Evolutionary conservation across 2,113 vertebrate genomes (phyloP).

Genomic region (Plotosus lineatus): DNA sequence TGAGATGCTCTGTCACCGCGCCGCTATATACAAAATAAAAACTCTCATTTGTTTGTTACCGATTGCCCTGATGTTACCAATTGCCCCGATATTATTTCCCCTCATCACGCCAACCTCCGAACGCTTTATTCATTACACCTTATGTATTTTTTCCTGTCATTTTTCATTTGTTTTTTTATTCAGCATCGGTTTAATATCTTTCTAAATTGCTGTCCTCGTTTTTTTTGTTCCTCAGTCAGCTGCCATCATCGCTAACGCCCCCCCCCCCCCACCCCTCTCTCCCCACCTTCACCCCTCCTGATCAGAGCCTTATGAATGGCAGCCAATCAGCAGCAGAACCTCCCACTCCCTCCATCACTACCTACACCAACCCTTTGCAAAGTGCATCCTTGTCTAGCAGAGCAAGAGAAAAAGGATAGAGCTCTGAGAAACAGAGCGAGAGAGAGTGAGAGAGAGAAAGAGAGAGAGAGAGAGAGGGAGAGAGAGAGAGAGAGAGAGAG

Average conservation of each 20-base stretch:
- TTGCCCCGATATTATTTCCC: neutral
- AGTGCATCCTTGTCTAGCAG: slow-evolving; percentile 57
- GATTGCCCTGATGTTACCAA: no score
- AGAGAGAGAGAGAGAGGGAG: slow-evolving; percentile 19
- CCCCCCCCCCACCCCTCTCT: neutral
- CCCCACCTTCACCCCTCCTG: slow-evolving; percentile 4
- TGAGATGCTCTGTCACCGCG: no score
- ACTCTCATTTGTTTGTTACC: no score
- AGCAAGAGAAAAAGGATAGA: slow-evolving; percentile 48
- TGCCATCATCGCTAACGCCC: slow-evolving; percentile 35
- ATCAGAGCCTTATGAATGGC: slow-evolving; percentile 56
- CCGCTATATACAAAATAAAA: no score
- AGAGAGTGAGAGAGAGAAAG: slow-evolving; percentile 12
- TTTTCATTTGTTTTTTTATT: neutral
- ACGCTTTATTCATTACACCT: neutral
- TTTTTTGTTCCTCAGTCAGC: slow-evolving; percentile 43
- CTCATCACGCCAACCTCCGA: neutral
- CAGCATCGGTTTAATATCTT: neutral
- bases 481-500: slow-evolving; percentile 27
- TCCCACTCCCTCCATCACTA: neutral
- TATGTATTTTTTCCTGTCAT: neutral
- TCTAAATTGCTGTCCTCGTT: slow-evolving; percentile 37
- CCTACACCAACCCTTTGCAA: slow-evolving; percentile 41
- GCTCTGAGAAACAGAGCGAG: slow-evolving; percentile 7
- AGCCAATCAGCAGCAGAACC: slow-evolving; percentile 51